Percentiles rank a stretch among this genome's conserved stretches.
phyloP scores from a whole-genome alignment of 2,113 vertebrate species.

The Oceanodroma tethys region DNA sequence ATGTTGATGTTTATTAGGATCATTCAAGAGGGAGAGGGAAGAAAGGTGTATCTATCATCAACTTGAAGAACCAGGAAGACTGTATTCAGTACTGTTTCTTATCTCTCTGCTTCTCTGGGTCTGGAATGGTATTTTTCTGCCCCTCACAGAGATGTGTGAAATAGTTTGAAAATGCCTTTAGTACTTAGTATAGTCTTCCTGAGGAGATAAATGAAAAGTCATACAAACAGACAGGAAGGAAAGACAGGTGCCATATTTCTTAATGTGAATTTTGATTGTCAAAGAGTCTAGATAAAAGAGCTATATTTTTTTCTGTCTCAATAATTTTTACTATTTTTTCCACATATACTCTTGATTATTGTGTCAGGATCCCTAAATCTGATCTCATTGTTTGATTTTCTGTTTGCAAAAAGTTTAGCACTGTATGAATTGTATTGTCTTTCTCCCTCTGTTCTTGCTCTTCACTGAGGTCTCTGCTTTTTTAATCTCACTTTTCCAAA shows the following conservation, averaged over 20 bases:
- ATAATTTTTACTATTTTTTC: background rate
- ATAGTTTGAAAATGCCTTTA: background rate
- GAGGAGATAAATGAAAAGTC: background rate
- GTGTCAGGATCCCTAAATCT: background rate
- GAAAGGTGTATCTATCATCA: background rate
- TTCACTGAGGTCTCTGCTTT: background rate
- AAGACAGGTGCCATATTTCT: background rate
- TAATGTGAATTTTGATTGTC: background rate
- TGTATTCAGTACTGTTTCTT: background rate
- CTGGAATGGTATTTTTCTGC: background rate
- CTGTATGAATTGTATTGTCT: background rate
- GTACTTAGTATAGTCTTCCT: background rate
- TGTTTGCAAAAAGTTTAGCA: background rate
- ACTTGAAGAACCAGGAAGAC: background rate
- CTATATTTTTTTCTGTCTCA: background rate
- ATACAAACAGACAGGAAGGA: background rate
- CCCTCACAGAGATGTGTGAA: background rate
- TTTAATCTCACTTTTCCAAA: background rate
- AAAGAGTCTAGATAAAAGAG: background rate
- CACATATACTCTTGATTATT: background rate
- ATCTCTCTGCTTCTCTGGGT: background rate
- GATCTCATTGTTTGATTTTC: background rate
- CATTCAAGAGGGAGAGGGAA: background rate
- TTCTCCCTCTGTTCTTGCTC: background rate
- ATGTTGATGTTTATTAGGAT: background rate